Evolutionary conservation across 2,797 vertebrate species (phyloP), one percentile per base, ranked within the genome.

Genomic region (Scomberomorus guttatus): DNA sequence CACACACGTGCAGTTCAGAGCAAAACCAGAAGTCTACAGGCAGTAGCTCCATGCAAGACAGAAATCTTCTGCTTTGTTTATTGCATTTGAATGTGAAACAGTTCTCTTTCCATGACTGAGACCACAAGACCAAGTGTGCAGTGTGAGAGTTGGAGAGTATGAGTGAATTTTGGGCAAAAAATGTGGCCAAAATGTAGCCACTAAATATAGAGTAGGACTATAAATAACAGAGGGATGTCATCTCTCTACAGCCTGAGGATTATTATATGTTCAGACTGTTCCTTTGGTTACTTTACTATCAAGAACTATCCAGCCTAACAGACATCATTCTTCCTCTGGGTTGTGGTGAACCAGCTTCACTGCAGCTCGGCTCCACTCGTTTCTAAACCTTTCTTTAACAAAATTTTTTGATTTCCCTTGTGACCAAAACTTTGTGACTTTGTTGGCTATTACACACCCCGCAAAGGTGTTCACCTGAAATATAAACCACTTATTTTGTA

Each of bases 151-250:
- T 29, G 44, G 44, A 48, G 44, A 48, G 44, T 18, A 7, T 29
- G 7, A 22, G 32, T 51, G 73, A 12, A 55, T 44, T 48, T 57
- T 59, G 60, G 54, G 15, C 2, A 46, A 62, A 83, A 80, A 52
- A 18, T 48, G 17, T 48, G 17, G 44, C 44, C 44, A 54, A 54
- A 54, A 54, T 75, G 17, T 50, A 55, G 55, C 71, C 1, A 63
- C 64, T 67, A 82, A 89, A 75, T 76, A 61, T 46, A 83, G 56
- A 81, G 42, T 50, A 77, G 72, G 22, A 59, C 66, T 67, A 72
- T 39, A 65, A 56, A 25, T 67, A 76, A 79, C 51, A 46, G 11
- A 78, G 55, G 20, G 13, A 65, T 59, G 34, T 56, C n/a, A 44
- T 81, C 42, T 64, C 48, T 54, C 39, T 18, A 7, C 22, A 76